phyloP scores from a whole-genome alignment of 1,140 invertebrate species.

The Drosophila lini region DNA sequence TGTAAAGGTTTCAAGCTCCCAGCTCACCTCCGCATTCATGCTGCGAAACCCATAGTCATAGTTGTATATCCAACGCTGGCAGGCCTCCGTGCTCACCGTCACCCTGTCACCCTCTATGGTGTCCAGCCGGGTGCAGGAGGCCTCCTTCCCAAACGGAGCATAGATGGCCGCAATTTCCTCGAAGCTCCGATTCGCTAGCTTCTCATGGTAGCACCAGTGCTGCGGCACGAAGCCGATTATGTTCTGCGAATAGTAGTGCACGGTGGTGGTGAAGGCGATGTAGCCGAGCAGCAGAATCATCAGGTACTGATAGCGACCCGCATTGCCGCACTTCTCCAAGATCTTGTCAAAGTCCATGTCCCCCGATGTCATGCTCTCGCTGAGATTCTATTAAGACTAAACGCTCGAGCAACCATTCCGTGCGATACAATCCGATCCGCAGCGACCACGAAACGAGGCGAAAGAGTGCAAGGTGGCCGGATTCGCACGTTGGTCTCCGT shows the following conservation, averaged over 20 bases:
- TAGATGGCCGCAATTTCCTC: constrained; percentile 69
- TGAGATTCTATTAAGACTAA: constrained; percentile 74
- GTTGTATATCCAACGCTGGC: constrained; percentile 85
- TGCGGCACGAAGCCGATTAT: constrained; percentile 85
- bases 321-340: constrained; percentile 86
- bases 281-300: constrained; percentile 86
- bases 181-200: constrained; percentile 58
- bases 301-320: constrained; percentile 86
- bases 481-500: constrained; percentile 39
- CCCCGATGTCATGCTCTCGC: constrained; percentile 28
- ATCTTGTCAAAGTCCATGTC: constrained; percentile 86
- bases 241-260: constrained; percentile 86
- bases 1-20: not conserved
- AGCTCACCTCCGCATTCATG: constrained; percentile 85
- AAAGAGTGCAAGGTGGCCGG: constrained; percentile 29
- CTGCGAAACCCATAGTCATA: constrained; percentile 85
- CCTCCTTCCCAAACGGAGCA: constrained; percentile 49
- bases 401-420: constrained; percentile 10
- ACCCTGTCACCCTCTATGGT: constrained; percentile 37
- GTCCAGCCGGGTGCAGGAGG: constrained; percentile 62
- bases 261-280: constrained; percentile 85
- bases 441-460: constrained; percentile 8
- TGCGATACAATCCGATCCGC: constrained; percentile 10
- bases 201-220: constrained; percentile 82
- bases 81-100: constrained; percentile 58